These are phyloP conservation scores for Pan paniscus DNA, from an alignment of 2,113 vertebrate species.

Conservation along the genomic window DNA sequence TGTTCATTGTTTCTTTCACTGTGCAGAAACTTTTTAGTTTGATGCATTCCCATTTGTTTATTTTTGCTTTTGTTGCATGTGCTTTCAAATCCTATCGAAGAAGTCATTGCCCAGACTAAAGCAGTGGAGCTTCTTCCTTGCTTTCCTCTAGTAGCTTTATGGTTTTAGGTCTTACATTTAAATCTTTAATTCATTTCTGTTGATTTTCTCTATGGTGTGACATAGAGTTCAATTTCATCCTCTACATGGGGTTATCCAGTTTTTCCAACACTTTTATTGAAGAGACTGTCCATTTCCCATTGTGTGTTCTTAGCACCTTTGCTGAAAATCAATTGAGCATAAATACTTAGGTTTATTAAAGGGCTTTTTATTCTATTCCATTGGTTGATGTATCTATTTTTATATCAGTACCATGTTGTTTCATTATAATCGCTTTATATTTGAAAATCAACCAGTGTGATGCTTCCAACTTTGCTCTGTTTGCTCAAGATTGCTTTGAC, in stretches of 20 bases:
- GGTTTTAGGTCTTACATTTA: not conserved
- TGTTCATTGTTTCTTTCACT: too few relatives aligned
- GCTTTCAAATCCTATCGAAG: too few relatives aligned
- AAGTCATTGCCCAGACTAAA: too few relatives aligned
- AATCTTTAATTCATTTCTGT: not conserved
- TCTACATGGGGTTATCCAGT: not conserved
- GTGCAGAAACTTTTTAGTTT: too few relatives aligned
- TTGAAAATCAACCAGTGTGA: not conserved
- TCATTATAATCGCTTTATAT: not conserved
- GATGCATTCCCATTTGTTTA: too few relatives aligned
- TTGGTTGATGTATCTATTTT: not conserved
- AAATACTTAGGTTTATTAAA: not conserved
- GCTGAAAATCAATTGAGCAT: too few relatives aligned
- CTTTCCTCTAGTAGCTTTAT: too few relatives aligned
- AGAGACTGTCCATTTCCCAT: not conserved
- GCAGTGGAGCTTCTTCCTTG: too few relatives aligned
- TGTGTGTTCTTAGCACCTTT: not conserved
- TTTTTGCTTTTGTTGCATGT: too few relatives aligned
- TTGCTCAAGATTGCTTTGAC: too few relatives aligned
- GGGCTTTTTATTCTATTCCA: not conserved
- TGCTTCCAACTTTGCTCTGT: too few relatives aligned
- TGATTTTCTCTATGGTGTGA: too few relatives aligned
- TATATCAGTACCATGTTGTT: not conserved
- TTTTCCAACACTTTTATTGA: not conserved
- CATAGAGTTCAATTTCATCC: not conserved